Percentiles rank a stretch among this genome's conserved stretches.
Evolutionary conservation across 53 echinoderm and acorn worm genomes (phyloP).

Genomic region (Crossaster papposus): DNA sequence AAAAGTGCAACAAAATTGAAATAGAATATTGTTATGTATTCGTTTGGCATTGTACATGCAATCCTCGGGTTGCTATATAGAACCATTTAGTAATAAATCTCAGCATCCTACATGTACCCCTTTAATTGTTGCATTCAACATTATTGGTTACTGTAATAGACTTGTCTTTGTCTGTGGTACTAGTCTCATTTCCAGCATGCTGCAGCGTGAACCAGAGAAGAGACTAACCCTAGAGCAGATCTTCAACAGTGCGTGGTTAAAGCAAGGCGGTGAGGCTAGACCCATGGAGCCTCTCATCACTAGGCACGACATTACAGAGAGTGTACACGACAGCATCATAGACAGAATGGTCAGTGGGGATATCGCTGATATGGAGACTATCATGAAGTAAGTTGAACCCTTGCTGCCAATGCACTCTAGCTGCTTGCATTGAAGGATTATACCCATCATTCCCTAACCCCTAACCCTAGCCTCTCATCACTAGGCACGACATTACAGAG

Average conservation of each 20-base stretch:
- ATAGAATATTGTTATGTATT: too few species aligned
- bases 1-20: too few species aligned
- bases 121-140: neutral
- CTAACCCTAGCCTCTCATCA: slow-evolving; percentile 89
- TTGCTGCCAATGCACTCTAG: too few species aligned
- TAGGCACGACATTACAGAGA: slow-evolving; percentile 78
- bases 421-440: too few species aligned
- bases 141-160: neutral
- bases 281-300: slow-evolving; percentile 79
- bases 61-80: neutral
- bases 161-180: neutral
- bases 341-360: slow-evolving; percentile 88
- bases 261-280: slow-evolving; percentile 28
- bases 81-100: too few species aligned
- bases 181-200: slow-evolving; percentile 89
- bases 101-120: neutral
- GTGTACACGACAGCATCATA: slow-evolving; percentile 77
- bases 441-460: too few species aligned
- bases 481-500: slow-evolving; percentile 80
- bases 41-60: too few species aligned
- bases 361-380: slow-evolving; percentile 78
- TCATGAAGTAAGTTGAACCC: slow-evolving; percentile 92
- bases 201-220: slow-evolving; percentile 85
- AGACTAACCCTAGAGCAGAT: slow-evolving; percentile 79
- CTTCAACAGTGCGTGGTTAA: slow-evolving; percentile 88